Evolutionary conservation across 2,797 vertebrate species (phyloP), one percentile per base, ranked within the genome.

Genomic region (Semotilus atromaculatus): DNA sequence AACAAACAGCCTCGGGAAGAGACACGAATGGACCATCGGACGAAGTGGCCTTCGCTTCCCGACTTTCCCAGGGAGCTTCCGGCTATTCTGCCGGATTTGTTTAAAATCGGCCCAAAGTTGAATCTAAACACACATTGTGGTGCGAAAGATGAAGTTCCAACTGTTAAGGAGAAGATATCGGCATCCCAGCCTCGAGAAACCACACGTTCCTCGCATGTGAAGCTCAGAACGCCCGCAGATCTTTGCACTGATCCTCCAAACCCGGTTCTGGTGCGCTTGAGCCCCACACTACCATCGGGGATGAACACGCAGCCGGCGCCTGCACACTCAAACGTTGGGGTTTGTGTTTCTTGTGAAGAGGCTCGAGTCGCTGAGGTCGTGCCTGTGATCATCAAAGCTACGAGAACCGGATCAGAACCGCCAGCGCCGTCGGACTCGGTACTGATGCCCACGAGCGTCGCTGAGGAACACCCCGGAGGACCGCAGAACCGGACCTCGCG

Each of bases 31-130:
- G 89, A 94, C 92, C 86, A 94, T 82, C 31, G 89, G 88, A 91
- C 94, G 83, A 98, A 96, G 92, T 99, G 98, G 97, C 98, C 98
- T 5, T 96, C 94, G 0, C 79, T 99, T 14, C 92, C 96, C 0
- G 95, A 97, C 84, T 90, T 95, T 58, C 98, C 97, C 0, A 96
- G 90, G 10, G 96, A 97, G 87, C 92, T 99, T 90, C 94, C 96
- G 0, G 96, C 96, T 71, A 95, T 99, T 82, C 93, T 97, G 48
- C 90, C 95, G 43, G 90, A 89, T 11, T 45, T 48, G 19, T 93
- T 92, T 7, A 2, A 86, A 5, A 0, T 19, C 18, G 0, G 51
- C 10, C 83, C 78, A 23, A 72, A 66, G 64, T 19, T 40, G 81
- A 80, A 58, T 36, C 6, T 5, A 16, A 62, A 80, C 38, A 11